A percentile compares a stretch with the other conserved stretches of the same genome.
Conservation (phyloP, 2,888 invertebrate genomes). For the Acleris sparsana region DNA sequence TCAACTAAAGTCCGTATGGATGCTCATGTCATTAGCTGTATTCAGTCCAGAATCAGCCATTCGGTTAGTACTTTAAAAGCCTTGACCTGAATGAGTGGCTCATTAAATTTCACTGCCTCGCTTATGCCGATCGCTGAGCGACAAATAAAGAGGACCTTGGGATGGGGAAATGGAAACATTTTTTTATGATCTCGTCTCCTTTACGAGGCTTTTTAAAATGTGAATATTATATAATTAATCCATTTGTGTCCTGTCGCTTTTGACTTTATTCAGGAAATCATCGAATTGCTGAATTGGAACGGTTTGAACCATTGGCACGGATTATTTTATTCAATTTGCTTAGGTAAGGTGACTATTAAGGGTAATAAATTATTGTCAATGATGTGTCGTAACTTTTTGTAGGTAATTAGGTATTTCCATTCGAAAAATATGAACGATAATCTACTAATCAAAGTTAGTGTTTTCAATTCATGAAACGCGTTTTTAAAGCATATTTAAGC, state of each 20-base stretch:
- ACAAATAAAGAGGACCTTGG: constrained; percentile 69
- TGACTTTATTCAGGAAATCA: neutral
- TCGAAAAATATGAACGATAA: neutral
- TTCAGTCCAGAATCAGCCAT: constrained; percentile 13
- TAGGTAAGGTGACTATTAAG: too few relatives aligned
- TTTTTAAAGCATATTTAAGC: too few relatives aligned
- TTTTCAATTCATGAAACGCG: too few relatives aligned
- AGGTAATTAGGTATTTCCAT: too few relatives aligned
- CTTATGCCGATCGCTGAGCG: constrained; percentile 67
- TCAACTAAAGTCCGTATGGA: neutral
- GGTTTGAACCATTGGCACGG: neutral
- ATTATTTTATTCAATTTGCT: neutral
- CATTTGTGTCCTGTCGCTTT: constrained; percentile 8
- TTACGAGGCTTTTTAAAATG: constrained; percentile 54
- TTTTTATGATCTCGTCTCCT: constrained; percentile 48
- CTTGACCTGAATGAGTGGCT: constrained; percentile 71
- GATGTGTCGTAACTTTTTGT: neutral
- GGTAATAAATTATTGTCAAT: neutral
- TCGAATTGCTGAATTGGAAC: neutral
- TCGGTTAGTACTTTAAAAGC: constrained; percentile 50
- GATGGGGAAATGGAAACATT: constrained; percentile 54
- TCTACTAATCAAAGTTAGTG: neutral
- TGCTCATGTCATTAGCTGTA: constrained; percentile 7
- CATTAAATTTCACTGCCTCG: constrained; percentile 72
- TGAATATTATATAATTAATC: constrained; percentile 35